Evolutionary conservation across 2,113 vertebrate species (phyloP).

Genomic region (Saccopteryx leptura): DNA sequence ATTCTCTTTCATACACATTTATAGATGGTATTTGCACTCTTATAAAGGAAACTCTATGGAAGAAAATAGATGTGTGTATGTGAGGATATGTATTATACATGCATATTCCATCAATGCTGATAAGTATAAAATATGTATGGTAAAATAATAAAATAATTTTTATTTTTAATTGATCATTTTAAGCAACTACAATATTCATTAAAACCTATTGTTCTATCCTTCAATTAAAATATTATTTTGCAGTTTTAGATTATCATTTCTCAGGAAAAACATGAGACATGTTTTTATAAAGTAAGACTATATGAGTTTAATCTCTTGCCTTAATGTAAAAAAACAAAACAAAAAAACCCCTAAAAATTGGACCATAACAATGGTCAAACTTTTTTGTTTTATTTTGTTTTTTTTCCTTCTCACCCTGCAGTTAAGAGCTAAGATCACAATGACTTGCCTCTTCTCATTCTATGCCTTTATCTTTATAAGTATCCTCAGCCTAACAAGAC

Average conservation of each 20-base stretch:
- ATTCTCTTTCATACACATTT: neutral
- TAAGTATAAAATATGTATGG: neutral
- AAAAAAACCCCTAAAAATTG: neutral
- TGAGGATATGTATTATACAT: neutral
- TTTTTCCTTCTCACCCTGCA: neutral
- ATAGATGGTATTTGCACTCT: neutral
- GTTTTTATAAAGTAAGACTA: neutral
- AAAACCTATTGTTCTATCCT: neutral
- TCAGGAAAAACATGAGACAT: neutral
- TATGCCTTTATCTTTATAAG: neutral
- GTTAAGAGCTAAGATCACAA: neutral
- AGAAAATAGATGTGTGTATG: neutral
- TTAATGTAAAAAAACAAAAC: neutral
- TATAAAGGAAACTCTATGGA: neutral
- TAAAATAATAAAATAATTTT: neutral
- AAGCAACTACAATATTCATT: neutral
- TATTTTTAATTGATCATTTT: neutral
- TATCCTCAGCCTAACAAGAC: neutral
- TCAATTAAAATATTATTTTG: conserved; percentile 2
- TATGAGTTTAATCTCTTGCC: neutral
- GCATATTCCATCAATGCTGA: neutral
- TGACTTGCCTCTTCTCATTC: neutral
- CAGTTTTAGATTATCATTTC: neutral
- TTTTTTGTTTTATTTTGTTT: neutral
- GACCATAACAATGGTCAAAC: neutral